phyloP scores from a whole-genome alignment of 2,888 invertebrate genomes.

The Hedychridium roseum region DNA sequence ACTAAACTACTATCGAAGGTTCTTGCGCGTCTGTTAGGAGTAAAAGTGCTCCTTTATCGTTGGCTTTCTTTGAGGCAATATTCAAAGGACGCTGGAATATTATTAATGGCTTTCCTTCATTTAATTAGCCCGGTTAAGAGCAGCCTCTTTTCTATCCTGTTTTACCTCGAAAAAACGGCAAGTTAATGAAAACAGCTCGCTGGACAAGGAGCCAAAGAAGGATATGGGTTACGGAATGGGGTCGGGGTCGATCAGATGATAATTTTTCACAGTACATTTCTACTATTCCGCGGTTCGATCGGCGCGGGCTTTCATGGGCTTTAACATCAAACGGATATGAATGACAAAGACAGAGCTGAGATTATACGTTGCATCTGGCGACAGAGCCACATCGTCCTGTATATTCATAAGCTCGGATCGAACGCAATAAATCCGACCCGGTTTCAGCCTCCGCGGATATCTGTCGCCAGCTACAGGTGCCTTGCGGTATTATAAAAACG shows the following conservation, averaged over 20 bases:
- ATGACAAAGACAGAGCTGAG: slow-evolving; percentile 1
- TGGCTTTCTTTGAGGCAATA: slow-evolving; percentile 14
- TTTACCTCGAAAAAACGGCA: slow-evolving; percentile 9
- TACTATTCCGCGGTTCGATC: not conserved
- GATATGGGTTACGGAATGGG: slow-evolving; percentile 10
- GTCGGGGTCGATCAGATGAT: slow-evolving; percentile 13
- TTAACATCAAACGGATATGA: not conserved
- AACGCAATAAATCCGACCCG: too few species aligned
- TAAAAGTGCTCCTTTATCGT: slow-evolving; percentile 11
- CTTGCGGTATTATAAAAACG: too few species aligned
- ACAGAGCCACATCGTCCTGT: too few species aligned
- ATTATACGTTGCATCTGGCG: too few species aligned
- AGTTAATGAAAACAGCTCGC: slow-evolving; percentile 16
- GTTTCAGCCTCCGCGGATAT: too few species aligned
- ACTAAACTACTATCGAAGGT: slow-evolving; percentile 2
- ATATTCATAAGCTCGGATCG: too few species aligned
- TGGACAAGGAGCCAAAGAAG: slow-evolving; percentile 1
- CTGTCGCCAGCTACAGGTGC: too few species aligned
- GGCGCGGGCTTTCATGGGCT: not conserved
- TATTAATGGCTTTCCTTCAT: not conserved
- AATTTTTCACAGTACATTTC: slow-evolving; percentile 10
- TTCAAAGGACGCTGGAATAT: slow-evolving; percentile 8
- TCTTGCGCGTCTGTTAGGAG: slow-evolving; percentile 4
- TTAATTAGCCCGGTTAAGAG: slow-evolving; percentile 1
- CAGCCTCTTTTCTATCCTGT: slow-evolving; percentile 11